Percentiles rank a stretch among this genome's conserved stretches.
Evolutionary conservation across 2,797 vertebrate species (phyloP).

Genomic region (Phoxinus dragarum): DNA sequence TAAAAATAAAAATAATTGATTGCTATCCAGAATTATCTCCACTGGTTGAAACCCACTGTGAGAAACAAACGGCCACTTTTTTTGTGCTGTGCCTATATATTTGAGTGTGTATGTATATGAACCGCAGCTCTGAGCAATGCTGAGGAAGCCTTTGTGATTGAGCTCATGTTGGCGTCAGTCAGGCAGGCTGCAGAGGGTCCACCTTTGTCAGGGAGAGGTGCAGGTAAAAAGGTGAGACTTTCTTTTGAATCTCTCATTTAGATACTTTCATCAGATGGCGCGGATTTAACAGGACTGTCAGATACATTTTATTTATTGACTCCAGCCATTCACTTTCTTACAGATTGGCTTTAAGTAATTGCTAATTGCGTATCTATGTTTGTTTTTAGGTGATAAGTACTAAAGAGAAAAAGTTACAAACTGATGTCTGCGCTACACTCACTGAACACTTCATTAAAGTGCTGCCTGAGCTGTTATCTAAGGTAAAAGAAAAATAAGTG

Average conservation of each 20-base stretch:
- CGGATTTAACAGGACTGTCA: neutral
- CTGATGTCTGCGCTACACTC: constrained; percentile 85
- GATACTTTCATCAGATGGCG: neutral
- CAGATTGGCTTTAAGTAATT: neutral
- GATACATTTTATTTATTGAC: neutral
- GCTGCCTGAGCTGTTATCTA: constrained; percentile 87
- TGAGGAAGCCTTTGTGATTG: constrained; percentile 81
- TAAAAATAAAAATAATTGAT: neutral
- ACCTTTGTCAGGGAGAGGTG: constrained; percentile 82
- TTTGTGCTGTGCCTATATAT: neutral
- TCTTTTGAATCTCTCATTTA: neutral
- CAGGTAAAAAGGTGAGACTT: constrained; percentile 83
- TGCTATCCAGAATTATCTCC: neutral
- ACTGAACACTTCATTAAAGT: constrained; percentile 85
- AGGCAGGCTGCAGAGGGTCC: constrained; percentile 88
- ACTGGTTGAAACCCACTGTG: neutral
- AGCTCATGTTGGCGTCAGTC: constrained; percentile 85
- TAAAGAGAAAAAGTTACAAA: constrained; percentile 86
- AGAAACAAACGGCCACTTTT: neutral
- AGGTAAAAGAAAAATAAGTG: constrained; percentile 76
- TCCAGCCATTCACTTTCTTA: neutral
- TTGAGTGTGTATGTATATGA: neutral
- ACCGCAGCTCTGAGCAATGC: constrained; percentile 74
- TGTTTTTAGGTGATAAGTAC: constrained; percentile 77
- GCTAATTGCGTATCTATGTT: neutral